Base-by-base conservation (phyloP, 92 coral and sea anemone genomes). In the Meandrina meandrites region DNA sequence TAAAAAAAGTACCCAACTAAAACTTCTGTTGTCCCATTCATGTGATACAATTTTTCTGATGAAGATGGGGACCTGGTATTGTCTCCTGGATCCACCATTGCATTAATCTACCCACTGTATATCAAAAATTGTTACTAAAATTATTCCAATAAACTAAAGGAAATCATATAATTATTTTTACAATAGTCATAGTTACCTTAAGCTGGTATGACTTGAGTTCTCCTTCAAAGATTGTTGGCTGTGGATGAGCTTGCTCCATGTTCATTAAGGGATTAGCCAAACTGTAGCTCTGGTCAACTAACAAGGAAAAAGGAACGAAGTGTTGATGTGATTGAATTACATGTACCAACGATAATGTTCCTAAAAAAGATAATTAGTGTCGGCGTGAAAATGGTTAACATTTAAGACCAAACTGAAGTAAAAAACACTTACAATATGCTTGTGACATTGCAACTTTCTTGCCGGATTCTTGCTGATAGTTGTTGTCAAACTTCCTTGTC, bases 231-330 rank as follows among this genome's bases (percentile, higher is more conserved):
- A 97, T 87, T 12, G 80, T 79, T 36, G 99, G 98, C 79, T 97
- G 99, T 45, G 96, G 96, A 32, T 91, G 96, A 27, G 94, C 99
- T 77, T 94, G 91, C 58, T 88, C 89, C 81, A 90, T 89, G 70
- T 89, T 93, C 62, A 97, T 88, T 67, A 89, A 82, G 24, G 99
- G 99, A 68, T 96, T 94, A 4, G 99, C 99, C 62, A 96, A 92
- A 79, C 99, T 96, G 81, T 90, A 96, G 34, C 94, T 91, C 90
- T 91, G 90, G 88, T 96, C 99, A 91, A 96, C 99, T 96, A 91
- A 21, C 84, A 21, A 89, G 62, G 47, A 76, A 48, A 48, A 76
- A 15, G 8, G 11, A n/a, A n/a, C n/a, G n/a, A 40, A 40, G 45
- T 40, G 45, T 40, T 40, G n/a, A 40, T 40, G 45, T 40, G 6